Percentiles rank a stretch among this genome's conserved stretches.
Conservation (phyloP, 2,888 invertebrate genomes). For the Zygogramma bicolorata region DNA sequence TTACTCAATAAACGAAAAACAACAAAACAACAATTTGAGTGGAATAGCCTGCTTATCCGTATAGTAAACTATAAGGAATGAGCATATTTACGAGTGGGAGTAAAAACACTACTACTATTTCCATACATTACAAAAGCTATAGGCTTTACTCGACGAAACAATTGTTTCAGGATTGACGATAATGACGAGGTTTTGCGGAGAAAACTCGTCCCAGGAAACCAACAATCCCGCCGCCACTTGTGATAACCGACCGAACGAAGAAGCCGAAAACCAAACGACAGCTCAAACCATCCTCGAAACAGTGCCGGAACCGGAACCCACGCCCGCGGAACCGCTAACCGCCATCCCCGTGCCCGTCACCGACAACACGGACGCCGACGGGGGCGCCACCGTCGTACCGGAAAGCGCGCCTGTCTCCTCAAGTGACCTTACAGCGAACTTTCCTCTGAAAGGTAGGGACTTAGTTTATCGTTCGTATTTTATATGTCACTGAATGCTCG, state of each 20-base stretch:
- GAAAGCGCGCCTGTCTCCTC: constrained; percentile 49
- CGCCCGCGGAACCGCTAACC: background rate
- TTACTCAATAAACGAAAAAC: no score
- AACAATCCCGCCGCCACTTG: constrained; percentile 26
- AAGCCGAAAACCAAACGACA: constrained; percentile 10
- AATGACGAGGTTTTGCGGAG: constrained; percentile 59
- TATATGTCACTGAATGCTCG: no score
- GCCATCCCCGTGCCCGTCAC: background rate
- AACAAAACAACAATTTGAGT: no score
- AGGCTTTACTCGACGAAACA: no score
- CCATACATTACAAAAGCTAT: no score
- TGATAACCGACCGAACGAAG: constrained; percentile 32
- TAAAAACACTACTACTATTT: no score
- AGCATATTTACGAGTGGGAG: no score
- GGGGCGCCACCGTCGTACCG: constrained; percentile 24
- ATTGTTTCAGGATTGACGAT: constrained; percentile 59
- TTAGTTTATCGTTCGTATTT: no score
- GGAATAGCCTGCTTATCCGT: no score
- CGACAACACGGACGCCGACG: constrained; percentile 29
- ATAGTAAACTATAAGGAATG: no score
- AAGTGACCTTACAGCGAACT: constrained; percentile 49
- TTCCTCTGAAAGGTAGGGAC: constrained; percentile 57
- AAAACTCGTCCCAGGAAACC: constrained; percentile 39
- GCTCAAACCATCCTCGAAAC: constrained; percentile 26
- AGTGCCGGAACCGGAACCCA: constrained; percentile 24